Evolutionary conservation across 2,113 vertebrate species (phyloP).

Genomic region (Naja naja): DNA sequence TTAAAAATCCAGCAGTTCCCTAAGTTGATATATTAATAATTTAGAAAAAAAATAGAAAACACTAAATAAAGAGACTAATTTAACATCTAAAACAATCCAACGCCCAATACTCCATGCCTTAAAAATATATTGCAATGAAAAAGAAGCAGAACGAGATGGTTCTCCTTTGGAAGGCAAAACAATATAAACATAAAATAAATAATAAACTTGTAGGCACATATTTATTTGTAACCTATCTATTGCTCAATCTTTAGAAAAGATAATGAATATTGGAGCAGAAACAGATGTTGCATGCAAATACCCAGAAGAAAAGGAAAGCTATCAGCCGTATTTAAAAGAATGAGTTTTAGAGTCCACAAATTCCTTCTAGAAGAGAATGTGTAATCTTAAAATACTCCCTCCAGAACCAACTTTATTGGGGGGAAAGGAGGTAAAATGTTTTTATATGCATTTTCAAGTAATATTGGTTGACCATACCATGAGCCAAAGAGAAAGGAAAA

Average conservation of each 20-base stretch:
- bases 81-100: conserved; percentile 48
- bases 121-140: conserved; percentile 41
- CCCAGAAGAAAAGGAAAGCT: not conserved
- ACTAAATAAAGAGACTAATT: not conserved
- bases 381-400: not conserved
- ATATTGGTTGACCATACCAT: not conserved
- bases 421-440: not conserved
- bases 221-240: conserved; percentile 38
- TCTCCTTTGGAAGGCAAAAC: not conserved
- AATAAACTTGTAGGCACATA: conserved; percentile 37
- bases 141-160: not conserved
- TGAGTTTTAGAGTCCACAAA: not conserved
- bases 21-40: conserved; percentile 57
- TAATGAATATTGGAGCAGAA: not conserved
- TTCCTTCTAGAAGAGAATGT: not conserved
- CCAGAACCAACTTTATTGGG: too few species aligned
- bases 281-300: conserved; percentile 18
- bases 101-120: conserved; percentile 55
- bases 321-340: not conserved
- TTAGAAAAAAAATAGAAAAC: conserved; percentile 55
- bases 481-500: not conserved
- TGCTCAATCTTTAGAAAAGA: conserved; percentile 42
- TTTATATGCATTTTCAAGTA: not conserved
- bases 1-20: not conserved
- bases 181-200: not conserved